A percentile compares a stretch with the other conserved stretches of the same genome.
These are phyloP conservation scores for Triplophysa bombifrons DNA, from an alignment of 2,797 vertebrate species.

Conservation along the genomic window DNA sequence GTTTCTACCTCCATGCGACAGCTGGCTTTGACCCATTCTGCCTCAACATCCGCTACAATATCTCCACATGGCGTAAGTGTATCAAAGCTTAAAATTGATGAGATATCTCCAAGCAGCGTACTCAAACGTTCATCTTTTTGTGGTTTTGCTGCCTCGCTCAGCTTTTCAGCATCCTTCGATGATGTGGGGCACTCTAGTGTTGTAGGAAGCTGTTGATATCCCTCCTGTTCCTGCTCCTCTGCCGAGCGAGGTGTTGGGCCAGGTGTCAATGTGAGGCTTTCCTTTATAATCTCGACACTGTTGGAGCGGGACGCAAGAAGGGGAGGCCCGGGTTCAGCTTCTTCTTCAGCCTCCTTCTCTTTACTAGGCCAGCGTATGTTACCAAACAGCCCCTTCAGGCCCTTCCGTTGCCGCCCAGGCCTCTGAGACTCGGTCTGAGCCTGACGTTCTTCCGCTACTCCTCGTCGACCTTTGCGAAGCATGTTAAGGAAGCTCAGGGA, in stretches of 20 bases:
- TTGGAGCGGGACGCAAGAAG: slow-evolving; percentile 78
- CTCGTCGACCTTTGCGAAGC: slow-evolving; percentile 80
- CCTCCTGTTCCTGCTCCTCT: slow-evolving; percentile 59
- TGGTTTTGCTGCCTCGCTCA: slow-evolving; percentile 53
- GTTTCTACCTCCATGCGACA: slow-evolving; percentile 61
- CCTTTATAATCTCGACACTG: slow-evolving; percentile 83
- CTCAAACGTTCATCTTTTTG: slow-evolving; percentile 85
- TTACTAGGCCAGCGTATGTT: slow-evolving; percentile 84
- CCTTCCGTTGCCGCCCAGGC: slow-evolving; percentile 81
- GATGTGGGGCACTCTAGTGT: slow-evolving; percentile 48
- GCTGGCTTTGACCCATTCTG: slow-evolving; percentile 84
- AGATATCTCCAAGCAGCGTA: slow-evolving; percentile 95
- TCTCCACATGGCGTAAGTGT: slow-evolving; percentile 92
- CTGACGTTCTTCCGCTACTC: slow-evolving; percentile 72
- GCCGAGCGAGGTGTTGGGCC: slow-evolving; percentile 67
- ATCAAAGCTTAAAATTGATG: slow-evolving; percentile 98
- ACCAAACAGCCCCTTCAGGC: slow-evolving; percentile 88
- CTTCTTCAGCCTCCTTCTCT: slow-evolving; percentile 81
- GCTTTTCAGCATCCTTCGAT: slow-evolving; percentile 61
- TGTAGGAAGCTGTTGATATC: slow-evolving; percentile 21
- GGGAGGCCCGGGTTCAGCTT: slow-evolving; percentile 76
- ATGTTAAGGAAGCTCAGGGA: slow-evolving; percentile 92
- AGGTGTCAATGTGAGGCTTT: slow-evolving; percentile 78
- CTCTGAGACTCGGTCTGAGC: slow-evolving; percentile 84
- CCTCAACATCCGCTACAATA: slow-evolving; percentile 93